Base-by-base conservation (phyloP, 2,888 invertebrate species). In the Monochamus alternatus region DNA sequence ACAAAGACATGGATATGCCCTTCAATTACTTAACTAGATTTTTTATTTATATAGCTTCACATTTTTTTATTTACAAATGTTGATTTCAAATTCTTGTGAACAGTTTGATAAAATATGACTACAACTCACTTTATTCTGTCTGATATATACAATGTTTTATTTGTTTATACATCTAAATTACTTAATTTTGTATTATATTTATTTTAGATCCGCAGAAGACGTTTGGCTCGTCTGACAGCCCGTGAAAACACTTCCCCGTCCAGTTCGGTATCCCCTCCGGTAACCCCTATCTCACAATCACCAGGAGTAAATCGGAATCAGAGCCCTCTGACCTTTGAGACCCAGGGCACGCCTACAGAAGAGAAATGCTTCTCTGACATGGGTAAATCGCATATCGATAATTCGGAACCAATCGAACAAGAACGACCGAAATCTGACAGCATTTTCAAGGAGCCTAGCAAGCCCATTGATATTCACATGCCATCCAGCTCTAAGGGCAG, bases 221-320 rank as follows among this genome's bases (percentile, higher is more conserved):
- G 95, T 79, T 89, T 96, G 85, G 95, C 94, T 74, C 92, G 95
- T 76, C 90, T 95, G 80, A 93, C 92, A 66, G 93, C 92, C 65
- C 88, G 93, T 74, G 91, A 92, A 80, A 91, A 90, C 63, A 88
- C 90, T 75, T 90, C 90, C 55, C 89, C 91, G 71, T 89, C 83
- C 7, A 89, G 90, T 70, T 89, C 90, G 58, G 84, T 89, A 3
- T 88, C 91, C 84, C 86, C 91, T 81, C 87, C 92, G 84, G 85
- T 90, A 85, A 87, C 90, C 86, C 92, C 86, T 81, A 91, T 89
- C 85, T 88, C 88, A 4, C 88, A 88, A 75, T 88, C 88, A 22
- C 88, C 88, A 5, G 81, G 83, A 70, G 84, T 80, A 63, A 76
- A 81, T 74, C 80, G 83, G 58, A 81, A 81, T 14, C 84, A 85